Percentiles rank a stretch among this genome's conserved stretches.
Evolutionary conservation across 2,797 vertebrate genomes (phyloP).

Genomic region (Ceyx erithaca): DNA sequence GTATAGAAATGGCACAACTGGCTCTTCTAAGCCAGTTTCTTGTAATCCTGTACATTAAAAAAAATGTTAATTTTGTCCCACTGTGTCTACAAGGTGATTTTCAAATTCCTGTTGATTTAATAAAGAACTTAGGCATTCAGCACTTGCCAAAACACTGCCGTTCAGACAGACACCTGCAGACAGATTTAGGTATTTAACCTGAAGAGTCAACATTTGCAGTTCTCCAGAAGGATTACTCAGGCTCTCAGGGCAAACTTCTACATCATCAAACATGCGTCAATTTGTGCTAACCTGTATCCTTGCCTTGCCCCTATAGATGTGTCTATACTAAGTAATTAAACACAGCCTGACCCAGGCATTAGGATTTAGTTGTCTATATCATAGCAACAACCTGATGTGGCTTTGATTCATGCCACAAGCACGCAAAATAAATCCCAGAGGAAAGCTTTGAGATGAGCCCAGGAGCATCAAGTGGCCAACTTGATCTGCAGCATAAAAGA

Average conservation of each 20-base stretch:
- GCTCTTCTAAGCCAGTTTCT: neutral
- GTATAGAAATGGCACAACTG: neutral
- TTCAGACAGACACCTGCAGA: neutral
- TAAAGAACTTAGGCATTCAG: neutral
- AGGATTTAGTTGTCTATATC: neutral
- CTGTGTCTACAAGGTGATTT: neutral
- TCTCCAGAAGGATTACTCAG: conserved; percentile 8
- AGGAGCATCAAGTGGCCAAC: neutral
- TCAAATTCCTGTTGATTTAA: conserved; percentile 14
- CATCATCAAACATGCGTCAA: neutral
- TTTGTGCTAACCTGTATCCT: neutral
- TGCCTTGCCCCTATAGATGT: neutral
- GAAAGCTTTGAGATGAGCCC: neutral
- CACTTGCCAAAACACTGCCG: neutral
- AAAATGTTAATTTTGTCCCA: neutral
- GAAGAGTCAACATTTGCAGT: conserved; percentile 39
- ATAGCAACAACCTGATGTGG: neutral
- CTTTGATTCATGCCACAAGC: neutral
- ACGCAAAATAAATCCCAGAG: neutral
- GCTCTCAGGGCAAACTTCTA: neutral
- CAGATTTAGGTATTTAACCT: conserved; percentile 7
- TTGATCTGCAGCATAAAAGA: neutral
- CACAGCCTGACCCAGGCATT: neutral
- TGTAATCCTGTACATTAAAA: neutral
- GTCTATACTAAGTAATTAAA: neutral